A percentile compares a stretch with the other conserved stretches of the same genome.
These are phyloP conservation scores for Sphyrna mokarran DNA, from an alignment of 2,113 vertebrate species.

Conservation along the genomic window DNA sequence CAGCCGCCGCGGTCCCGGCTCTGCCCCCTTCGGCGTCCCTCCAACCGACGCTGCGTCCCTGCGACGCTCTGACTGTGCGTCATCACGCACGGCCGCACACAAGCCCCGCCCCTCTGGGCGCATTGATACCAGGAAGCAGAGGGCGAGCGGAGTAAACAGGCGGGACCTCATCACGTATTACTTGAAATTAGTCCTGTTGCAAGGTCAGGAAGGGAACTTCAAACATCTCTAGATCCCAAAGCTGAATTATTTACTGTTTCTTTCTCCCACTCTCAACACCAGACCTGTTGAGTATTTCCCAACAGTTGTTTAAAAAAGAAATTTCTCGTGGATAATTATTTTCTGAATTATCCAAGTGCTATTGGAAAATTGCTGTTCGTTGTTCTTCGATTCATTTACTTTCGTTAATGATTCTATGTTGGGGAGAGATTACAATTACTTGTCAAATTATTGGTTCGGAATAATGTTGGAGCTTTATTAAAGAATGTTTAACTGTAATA, in stretches of 20 bases:
- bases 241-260: too few species aligned
- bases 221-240: too few species aligned
- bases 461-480: too few species aligned
- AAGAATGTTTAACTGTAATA: background rate
- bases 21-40: background rate
- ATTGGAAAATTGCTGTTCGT: background rate
- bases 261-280: too few species aligned
- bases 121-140: too few species aligned
- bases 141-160: too few species aligned
- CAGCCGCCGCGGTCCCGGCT: background rate
- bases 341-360: background rate
- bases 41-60: background rate
- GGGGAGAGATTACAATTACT: background rate
- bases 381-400: background rate
- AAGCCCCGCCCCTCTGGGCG: too few species aligned
- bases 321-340: background rate
- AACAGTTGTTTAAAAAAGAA: too few species aligned
- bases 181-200: background rate
- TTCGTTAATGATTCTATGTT: background rate
- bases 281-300: too few species aligned
- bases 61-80: too few species aligned
- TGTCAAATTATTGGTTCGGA: background rate
- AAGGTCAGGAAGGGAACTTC: too few species aligned
- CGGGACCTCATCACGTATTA: too few species aligned
- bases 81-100: background rate